Conservation (phyloP, 2,797 vertebrate species). For the Hylomyscus alleni region DNA sequence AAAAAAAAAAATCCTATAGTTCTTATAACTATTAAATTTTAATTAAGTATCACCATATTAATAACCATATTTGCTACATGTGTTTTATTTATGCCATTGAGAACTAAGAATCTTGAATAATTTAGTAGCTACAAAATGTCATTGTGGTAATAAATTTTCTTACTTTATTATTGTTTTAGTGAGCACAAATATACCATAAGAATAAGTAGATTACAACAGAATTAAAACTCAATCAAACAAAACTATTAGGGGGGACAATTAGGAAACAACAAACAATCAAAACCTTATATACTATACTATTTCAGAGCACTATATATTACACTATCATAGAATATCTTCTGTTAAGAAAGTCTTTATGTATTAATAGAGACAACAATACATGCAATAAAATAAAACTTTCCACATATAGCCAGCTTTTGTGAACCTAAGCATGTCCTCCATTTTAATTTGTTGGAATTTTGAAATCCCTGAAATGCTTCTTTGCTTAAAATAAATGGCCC, state of each 20-base stretch:
- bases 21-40: conserved; percentile 68
- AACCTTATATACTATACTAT: background rate
- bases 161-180: conserved; percentile 44
- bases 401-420: conserved; percentile 1
- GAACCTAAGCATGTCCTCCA: background rate
- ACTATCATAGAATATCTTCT: conserved; percentile 20
- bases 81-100: conserved; percentile 50
- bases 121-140: conserved; percentile 47
- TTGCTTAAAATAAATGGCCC: background rate
- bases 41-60: conserved; percentile 63
- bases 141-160: conserved; percentile 52
- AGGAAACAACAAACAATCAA: conserved; percentile 22
- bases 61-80: conserved; percentile 19
- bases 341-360: background rate
- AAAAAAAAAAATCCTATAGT: background rate
- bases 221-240: conserved; percentile 3
- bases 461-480: background rate
- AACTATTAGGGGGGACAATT: background rate
- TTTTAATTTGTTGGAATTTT: conserved; percentile 35
- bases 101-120: background rate
- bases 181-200: conserved; percentile 49
- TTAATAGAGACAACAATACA: background rate
- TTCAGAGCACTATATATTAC: background rate
- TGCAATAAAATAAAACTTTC: background rate
- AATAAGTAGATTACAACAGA: conserved; percentile 11